Evolutionary conservation across 2,888 invertebrate genomes (phyloP), one percentile per base, ranked within the genome.

Genomic region (Girardia tigrina): DNA sequence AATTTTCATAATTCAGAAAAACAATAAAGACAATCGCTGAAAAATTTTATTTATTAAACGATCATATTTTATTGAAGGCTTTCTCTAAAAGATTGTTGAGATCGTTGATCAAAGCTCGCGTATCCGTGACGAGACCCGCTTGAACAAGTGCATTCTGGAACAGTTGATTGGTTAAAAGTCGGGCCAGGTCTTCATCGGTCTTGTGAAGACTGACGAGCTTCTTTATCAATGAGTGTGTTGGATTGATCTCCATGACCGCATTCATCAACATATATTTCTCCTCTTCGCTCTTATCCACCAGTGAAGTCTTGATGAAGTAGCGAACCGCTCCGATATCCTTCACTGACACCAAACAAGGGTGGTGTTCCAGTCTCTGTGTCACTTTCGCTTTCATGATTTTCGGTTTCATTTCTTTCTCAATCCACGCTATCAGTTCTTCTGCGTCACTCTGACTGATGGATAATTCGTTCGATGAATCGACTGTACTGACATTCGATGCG

Each of bases 271-370:
- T 90, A 81, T 89, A 92, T 81, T 91, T 88, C 82, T 92, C 92
- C 80, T 94, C 92, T 4, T 23, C 80, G 81, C 26, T 80, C 80
- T 77, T 81, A 75, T 83, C 83, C n/a, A 82, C 82, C 42, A 92
- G 89, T 81, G 93, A 91, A 0, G 93, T 92, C 75, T 91, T 88
- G 75, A 95, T 89, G 81, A 95, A 94, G 84, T 95, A 94, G 71
- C 97, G 87, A 0, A 95, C 94, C 0, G 93, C 91, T 0, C 92
- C 94, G 93, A 95, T 94, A 85, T 97, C 94, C 79, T 91, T 91
- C 0, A 95, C 93, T 0, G 93, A 93, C 0, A 97, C 88, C 0
- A 94, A 91, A 83, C 94, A 95, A 0, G 97, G 95, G 86, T 97
- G 92, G 26, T 2, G 29, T 26, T 29, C 91, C 69, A 95, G 86